Evolutionary conservation across 2,113 vertebrate genomes (phyloP).

Genomic region (Cebidichthys violaceus): DNA sequence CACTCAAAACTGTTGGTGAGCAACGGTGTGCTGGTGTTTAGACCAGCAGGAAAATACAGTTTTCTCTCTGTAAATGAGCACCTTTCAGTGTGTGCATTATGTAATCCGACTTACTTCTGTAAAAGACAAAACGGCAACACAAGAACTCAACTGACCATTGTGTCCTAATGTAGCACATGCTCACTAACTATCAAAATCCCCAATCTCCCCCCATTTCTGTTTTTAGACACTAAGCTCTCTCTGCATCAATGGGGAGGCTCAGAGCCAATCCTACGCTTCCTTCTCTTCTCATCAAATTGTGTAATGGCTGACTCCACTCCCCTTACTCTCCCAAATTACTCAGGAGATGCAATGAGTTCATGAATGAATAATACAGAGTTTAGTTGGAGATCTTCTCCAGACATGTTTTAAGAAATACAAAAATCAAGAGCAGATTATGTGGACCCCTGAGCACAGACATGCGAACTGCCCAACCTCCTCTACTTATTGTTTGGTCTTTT

Average conservation of each 20-base stretch:
- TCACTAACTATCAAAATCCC: constrained; percentile 23
- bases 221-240: constrained; percentile 55
- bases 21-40: not conserved
- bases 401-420: too few relatives aligned
- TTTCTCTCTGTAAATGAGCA: constrained; percentile 1
- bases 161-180: constrained; percentile 38
- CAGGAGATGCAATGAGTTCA: not conserved
- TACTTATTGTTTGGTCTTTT: too few relatives aligned
- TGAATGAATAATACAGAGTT: not conserved
- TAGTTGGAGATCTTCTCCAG: too few relatives aligned
- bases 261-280: not conserved
- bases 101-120: not conserved
- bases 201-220: constrained; percentile 14
- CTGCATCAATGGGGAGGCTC: constrained; percentile 25
- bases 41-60: not conserved
- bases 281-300: constrained; percentile 2
- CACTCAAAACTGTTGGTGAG: not conserved
- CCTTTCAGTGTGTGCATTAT: not conserved
- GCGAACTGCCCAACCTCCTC: too few relatives aligned
- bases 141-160: not conserved
- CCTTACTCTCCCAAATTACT: constrained; percentile 2
- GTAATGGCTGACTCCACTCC: not conserved
- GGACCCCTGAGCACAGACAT: too few relatives aligned
- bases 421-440: too few relatives aligned
- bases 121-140: constrained; percentile 9